These are phyloP conservation scores for Drosophila murphyi DNA, from an alignment of 1,140 invertebrate genomes.

Conservation along the genomic window DNA sequence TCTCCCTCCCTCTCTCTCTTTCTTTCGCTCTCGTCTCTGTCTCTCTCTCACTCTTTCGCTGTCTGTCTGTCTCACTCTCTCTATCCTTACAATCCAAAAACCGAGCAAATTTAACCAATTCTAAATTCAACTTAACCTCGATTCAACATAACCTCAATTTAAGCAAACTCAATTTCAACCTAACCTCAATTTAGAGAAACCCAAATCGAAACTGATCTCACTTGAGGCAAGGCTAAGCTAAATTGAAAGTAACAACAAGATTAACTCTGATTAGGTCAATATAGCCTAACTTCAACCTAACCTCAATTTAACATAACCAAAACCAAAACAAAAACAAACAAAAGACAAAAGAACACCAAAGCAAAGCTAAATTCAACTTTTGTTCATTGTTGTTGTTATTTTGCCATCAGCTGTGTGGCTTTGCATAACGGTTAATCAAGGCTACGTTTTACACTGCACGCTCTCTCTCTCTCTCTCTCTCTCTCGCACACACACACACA, in stretches of 20 bases:
- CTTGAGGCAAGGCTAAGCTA: background rate
- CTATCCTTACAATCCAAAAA: background rate
- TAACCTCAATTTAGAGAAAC: background rate
- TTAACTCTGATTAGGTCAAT: background rate
- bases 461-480: slow-evolving; percentile 9
- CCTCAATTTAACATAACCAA: background rate
- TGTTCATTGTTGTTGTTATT: background rate
- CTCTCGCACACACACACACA: background rate
- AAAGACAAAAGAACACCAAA: background rate
- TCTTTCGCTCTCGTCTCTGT: background rate
- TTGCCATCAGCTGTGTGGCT: slow-evolving; percentile 15
- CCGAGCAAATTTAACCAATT: background rate
- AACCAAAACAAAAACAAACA: too few relatives aligned
- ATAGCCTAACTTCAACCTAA: background rate
- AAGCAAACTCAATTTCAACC: background rate
- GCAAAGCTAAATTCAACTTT: background rate
- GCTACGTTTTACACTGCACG: slow-evolving; percentile 39
- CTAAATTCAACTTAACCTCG: background rate
- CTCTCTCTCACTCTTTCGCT: background rate
- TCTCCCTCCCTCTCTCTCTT: slow-evolving; percentile 15
- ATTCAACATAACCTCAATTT: background rate
- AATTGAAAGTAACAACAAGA: background rate
- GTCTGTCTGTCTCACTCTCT: background rate
- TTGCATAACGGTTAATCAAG: slow-evolving; percentile 29
- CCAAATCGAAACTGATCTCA: background rate